Base-by-base conservation (phyloP, 1,140 invertebrate genomes). In the Sesamia nonagrioides region DNA sequence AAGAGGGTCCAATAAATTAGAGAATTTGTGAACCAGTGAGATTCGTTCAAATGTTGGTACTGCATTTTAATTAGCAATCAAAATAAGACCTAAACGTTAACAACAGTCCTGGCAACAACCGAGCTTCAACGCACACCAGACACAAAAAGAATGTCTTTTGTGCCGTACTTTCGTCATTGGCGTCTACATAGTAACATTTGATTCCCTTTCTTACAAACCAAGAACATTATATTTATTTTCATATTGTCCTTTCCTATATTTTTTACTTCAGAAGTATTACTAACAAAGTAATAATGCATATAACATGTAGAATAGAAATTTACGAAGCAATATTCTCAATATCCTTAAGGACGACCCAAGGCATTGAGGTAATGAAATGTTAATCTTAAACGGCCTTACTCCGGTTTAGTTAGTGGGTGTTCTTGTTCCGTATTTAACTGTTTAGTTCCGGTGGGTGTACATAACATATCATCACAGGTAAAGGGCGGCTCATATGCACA, bases 401-500 rank as follows among this genome's bases (percentile, higher is more conserved):
- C 77, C 61, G 77, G 74, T 82, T 76, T 61, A 81, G 61, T 58
- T 56, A 48, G 84, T 84, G 84, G 84, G 84, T 82, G 85, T 88
- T 75, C 78, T 77, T 86, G 83, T 86, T 83, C 73, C 76, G 79
- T 82, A 78, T 86, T 69, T 71, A 76, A 80, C 80, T 81, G 71
- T 80, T 27, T 21, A 71, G 81, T 90, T 91, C 90, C 89, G 87
- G 88, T 92, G 87, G 88, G 88, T 87, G 86, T 90, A 79, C 83
- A 88, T 83, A 84, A 80, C 68, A 54, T 73, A 78, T 76, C 78
- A 15, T 52, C 69, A 74, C 72, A 66, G 60, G 71, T 80, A 85
- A 83, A 86, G 82, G 83, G 82, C 81, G 82, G 50, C 85, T 88
- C 78, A 91, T 93, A 89, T 91, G 83, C 88, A 93, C 89, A 91